phyloP scores from a whole-genome alignment of 1,140 invertebrate species.

The Helicoverpa zea region DNA sequence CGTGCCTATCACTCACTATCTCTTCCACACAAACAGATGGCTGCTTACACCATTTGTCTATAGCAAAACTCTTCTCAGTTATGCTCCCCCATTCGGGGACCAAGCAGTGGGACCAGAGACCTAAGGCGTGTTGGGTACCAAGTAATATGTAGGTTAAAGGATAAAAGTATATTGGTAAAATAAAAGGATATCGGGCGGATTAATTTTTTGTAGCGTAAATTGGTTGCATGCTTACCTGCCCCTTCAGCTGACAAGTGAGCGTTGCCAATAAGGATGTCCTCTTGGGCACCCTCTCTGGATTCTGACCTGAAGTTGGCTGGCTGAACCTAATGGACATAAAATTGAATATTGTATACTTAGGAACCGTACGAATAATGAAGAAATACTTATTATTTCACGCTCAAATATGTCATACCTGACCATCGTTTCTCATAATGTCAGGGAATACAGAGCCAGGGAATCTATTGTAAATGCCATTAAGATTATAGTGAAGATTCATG shows the following conservation, averaged over 20 bases:
- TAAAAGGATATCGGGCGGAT: too few relatives aligned
- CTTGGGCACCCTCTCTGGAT: constrained; percentile 61
- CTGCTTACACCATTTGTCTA: too few relatives aligned
- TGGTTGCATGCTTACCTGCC: constrained; percentile 55
- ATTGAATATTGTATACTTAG: neutral
- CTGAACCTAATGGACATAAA: constrained; percentile 66
- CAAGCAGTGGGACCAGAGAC: too few relatives aligned
- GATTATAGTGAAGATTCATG: constrained; percentile 83
- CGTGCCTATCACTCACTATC: too few relatives aligned
- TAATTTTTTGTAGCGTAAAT: too few relatives aligned
- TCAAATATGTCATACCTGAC: constrained; percentile 61
- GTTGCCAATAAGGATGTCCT: constrained; percentile 73
- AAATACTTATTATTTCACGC: neutral
- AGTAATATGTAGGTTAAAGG: too few relatives aligned
- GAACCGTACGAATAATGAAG: too few relatives aligned
- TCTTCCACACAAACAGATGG: too few relatives aligned
- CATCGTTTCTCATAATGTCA: constrained; percentile 79
- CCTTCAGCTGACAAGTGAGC: constrained; percentile 63
- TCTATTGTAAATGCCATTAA: constrained; percentile 82
- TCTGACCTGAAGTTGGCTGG: constrained; percentile 78
- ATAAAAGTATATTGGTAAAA: too few relatives aligned
- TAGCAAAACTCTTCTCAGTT: too few relatives aligned
- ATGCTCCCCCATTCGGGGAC: too few relatives aligned
- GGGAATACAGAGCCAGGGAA: constrained; percentile 70
- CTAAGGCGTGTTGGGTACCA: too few relatives aligned